These are phyloP conservation scores for Dinothrombium tinctorium DNA, from an alignment of 1,140 invertebrate species.

Conservation along the genomic window DNA sequence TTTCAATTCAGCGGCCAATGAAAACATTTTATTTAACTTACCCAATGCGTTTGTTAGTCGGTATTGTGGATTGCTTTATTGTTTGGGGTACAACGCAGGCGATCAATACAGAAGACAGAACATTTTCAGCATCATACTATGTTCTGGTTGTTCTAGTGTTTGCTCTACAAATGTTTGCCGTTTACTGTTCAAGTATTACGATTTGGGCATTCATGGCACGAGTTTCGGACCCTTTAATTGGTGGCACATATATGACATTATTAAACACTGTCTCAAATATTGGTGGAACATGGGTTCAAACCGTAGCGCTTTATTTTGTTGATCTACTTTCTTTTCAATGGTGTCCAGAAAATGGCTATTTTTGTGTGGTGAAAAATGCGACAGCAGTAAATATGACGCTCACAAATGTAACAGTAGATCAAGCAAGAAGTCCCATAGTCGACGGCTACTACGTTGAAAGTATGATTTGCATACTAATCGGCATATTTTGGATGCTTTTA, in stretches of 20 bases:
- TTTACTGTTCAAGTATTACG: conserved; percentile 54
- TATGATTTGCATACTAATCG: conserved; percentile 47
- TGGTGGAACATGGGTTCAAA: conserved; percentile 88
- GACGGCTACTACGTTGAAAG: conserved; percentile 85
- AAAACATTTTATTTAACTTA: conserved; percentile 67
- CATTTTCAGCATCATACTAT: conserved; percentile 56
- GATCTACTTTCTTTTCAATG: conserved; percentile 42
- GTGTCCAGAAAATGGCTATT: conserved; percentile 33
- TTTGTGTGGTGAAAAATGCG: conserved; percentile 18
- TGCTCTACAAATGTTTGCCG: conserved; percentile 56
- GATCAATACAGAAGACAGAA: conserved; percentile 27
- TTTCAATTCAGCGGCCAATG: conserved; percentile 55
- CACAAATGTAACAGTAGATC: conserved; percentile 17
- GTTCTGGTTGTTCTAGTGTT: conserved; percentile 48
- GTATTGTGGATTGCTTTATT: conserved; percentile 50
- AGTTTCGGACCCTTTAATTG: conserved; percentile 73
- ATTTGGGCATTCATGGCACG: conserved; percentile 54
- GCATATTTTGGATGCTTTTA: conserved; percentile 45
- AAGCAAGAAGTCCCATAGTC: conserved; percentile 39
- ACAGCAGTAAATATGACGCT: background rate
- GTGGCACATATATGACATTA: conserved; percentile 98
- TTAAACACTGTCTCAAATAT: conserved; percentile 89
- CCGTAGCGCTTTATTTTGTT: conserved; percentile 71
- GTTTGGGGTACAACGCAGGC: conserved; percentile 61
- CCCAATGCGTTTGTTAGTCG: conserved; percentile 58